A percentile compares a stretch with the other conserved stretches of the same genome.
phyloP scores from a whole-genome alignment of 2,113 vertebrate species.

The Corythornis cristatus region DNA sequence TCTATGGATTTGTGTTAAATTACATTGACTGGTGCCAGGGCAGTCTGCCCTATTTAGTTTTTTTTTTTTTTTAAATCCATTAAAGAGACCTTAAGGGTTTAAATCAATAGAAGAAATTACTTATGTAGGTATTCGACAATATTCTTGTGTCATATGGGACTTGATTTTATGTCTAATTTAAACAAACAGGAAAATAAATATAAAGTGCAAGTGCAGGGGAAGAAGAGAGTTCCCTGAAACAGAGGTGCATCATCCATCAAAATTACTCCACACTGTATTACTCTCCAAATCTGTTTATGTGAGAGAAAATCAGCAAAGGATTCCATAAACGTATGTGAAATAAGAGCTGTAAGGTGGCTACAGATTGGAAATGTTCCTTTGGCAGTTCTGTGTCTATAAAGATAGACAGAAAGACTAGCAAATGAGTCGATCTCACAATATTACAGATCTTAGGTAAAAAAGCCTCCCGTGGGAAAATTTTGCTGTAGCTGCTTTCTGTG shows the following conservation, averaged over 20 bases:
- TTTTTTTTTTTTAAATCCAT: neutral
- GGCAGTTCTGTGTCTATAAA: neutral
- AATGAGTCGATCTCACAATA: neutral
- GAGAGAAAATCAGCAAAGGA: neutral
- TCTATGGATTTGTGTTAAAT: slow-evolving; percentile 40
- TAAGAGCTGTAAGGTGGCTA: neutral
- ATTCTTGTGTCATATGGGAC: neutral
- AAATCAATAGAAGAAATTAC: neutral
- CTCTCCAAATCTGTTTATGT: neutral
- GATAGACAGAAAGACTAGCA: neutral
- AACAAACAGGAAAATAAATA: neutral
- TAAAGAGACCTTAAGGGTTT: neutral
- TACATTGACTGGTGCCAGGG: neutral
- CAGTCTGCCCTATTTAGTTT: neutral
- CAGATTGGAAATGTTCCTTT: neutral
- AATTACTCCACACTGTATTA: neutral
- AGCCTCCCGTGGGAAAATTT: neutral
- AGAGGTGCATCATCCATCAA: neutral
- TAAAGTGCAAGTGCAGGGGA: neutral
- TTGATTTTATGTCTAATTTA: slow-evolving; percentile 3
- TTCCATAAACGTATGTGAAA: neutral
- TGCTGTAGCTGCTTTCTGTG: neutral
- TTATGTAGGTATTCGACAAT: neutral
- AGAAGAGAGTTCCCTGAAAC: neutral
- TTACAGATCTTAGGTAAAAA: neutral